Evolutionary conservation across 2,113 vertebrate genomes (phyloP).

Genomic region (Calypte anna): DNA sequence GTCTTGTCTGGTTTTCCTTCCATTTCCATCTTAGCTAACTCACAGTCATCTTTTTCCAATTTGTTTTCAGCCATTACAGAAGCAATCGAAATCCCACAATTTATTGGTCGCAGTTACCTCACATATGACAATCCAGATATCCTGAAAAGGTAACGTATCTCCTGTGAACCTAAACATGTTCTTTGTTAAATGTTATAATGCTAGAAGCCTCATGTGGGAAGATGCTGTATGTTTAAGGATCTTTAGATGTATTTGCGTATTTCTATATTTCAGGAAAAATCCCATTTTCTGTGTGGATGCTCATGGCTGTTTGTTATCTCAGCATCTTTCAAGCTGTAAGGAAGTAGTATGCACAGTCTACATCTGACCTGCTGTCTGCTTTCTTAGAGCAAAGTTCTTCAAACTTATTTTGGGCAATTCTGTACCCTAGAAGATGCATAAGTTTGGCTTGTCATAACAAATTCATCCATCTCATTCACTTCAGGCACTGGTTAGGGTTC

Average conservation of each 20-base stretch:
- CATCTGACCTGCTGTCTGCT: background rate
- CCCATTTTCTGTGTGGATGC: background rate
- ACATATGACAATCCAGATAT: conserved; percentile 89
- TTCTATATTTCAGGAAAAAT: background rate
- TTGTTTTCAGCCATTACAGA: conserved; percentile 86
- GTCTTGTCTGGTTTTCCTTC: background rate
- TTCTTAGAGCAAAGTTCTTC: background rate
- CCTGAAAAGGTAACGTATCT: conserved; percentile 85
- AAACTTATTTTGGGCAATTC: background rate
- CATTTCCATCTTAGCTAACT: conserved; percentile 39
- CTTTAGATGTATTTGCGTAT: background rate
- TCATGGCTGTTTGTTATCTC: background rate
- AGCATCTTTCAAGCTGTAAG: background rate
- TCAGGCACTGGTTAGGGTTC: background rate
- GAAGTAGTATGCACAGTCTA: fast-evolving
- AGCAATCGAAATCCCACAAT: conserved; percentile 96
- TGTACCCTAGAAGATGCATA: background rate
- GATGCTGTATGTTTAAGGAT: background rate
- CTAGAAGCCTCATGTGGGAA: background rate
- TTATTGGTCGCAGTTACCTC: conserved; percentile 95
- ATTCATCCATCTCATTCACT: background rate
- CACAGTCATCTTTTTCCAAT: background rate
- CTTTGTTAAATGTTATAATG: background rate
- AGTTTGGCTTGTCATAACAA: background rate
- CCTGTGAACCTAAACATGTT: background rate